phyloP scores from a whole-genome alignment of 2,113 vertebrate genomes.

The Hepsetus odoe region DNA sequence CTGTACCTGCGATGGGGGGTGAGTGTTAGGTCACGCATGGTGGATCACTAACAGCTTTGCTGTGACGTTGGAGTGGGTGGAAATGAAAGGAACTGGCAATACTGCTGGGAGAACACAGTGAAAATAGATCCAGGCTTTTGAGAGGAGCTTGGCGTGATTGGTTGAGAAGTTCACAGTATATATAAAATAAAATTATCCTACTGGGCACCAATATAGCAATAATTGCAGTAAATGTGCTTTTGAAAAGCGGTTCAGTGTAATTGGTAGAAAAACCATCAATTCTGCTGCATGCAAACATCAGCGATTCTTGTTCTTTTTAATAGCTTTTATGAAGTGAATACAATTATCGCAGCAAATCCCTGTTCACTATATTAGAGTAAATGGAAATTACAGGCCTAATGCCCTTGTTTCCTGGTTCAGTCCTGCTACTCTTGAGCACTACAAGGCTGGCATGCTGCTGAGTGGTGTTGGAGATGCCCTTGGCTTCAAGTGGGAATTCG shows the following conservation, averaged over 20 bases:
- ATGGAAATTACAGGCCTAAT: neutral
- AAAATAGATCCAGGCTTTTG: neutral
- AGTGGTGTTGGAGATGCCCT: constrained; percentile 81
- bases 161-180: neutral
- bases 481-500: constrained; percentile 83
- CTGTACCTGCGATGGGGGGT: neutral
- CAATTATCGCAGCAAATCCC: neutral
- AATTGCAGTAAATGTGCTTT: too few species aligned
- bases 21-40: neutral
- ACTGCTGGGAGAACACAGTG: neutral
- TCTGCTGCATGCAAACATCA: neutral
- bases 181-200: neutral
- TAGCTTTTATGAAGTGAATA: neutral
- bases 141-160: neutral
- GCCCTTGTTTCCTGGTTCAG: constrained; percentile 28
- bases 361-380: neutral
- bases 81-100: neutral
- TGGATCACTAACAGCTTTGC: neutral
- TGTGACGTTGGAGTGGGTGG: constrained; percentile 5
- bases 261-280: too few species aligned
- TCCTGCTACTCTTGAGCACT: constrained; percentile 63
- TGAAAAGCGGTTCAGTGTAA: too few species aligned
- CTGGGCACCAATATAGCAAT: neutral
- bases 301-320: too few species aligned
- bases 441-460: constrained; percentile 80